phyloP scores from a whole-genome alignment of 2,888 invertebrate species.

The Ptilodon capucinus region DNA sequence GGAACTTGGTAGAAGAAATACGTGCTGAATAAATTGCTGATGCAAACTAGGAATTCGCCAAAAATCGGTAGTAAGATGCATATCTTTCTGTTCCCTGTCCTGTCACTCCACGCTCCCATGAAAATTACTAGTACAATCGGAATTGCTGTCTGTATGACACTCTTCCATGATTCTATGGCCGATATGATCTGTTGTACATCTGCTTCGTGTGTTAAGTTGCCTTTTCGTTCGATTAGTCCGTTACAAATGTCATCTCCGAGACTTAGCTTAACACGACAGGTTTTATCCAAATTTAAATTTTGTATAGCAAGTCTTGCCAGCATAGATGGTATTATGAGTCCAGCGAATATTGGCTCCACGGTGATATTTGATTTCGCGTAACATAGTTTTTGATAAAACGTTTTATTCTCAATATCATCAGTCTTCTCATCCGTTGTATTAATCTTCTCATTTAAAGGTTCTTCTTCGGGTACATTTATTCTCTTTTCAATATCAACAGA shows the following conservation, averaged over 20 bases:
- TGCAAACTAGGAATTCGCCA: constrained; percentile 75
- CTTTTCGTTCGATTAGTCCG: constrained; percentile 55
- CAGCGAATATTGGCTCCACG: constrained; percentile 88
- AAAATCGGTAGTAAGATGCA: constrained; percentile 80
- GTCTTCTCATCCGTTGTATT: constrained; percentile 22
- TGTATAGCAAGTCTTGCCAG: constrained; percentile 86
- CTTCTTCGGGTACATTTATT: constrained; percentile 44
- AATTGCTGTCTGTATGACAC: constrained; percentile 79
- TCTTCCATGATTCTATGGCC: constrained; percentile 80
- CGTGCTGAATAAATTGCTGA: constrained; percentile 77
- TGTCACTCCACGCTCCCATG: constrained; percentile 84
- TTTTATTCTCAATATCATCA: constrained; percentile 58
- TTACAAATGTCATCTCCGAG: constrained; percentile 64
- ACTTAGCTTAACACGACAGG: constrained; percentile 61
- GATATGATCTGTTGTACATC: constrained; percentile 82
- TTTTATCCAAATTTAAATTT: constrained; percentile 71
- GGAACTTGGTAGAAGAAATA: constrained; percentile 78
- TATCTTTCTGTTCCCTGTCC: constrained; percentile 80
- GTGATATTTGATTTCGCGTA: constrained; percentile 83
- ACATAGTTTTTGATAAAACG: constrained; percentile 75
- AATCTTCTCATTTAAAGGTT: constrained; percentile 49
- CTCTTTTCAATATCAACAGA: constrained; percentile 35
- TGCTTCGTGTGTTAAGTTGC: constrained; percentile 84
- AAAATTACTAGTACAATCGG: constrained; percentile 81
- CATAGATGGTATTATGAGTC: constrained; percentile 85